These are phyloP conservation scores for Lates calcarifer DNA, from an alignment of 2,113 vertebrate species.

Conservation along the genomic window DNA sequence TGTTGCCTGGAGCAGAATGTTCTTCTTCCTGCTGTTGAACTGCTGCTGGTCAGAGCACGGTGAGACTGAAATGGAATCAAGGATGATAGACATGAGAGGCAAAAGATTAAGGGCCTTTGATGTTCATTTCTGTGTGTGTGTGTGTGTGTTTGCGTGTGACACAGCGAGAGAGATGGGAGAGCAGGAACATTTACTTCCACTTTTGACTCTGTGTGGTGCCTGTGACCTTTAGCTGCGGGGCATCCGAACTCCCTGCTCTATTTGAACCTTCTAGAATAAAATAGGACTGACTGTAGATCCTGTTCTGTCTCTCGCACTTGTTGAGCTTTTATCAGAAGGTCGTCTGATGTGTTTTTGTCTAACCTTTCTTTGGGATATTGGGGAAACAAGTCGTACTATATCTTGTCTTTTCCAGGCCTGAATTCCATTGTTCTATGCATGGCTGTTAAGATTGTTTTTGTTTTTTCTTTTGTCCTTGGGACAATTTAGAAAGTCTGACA, in stretches of 20 bases:
- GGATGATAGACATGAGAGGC: constrained; percentile 56
- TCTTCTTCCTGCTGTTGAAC: constrained; percentile 40
- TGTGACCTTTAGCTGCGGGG: constrained; percentile 66
- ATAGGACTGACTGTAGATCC: constrained; percentile 7
- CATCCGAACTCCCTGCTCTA: constrained; percentile 48
- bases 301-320: background rate
- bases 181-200: constrained; percentile 40
- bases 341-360: constrained; percentile 19
- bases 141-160: constrained; percentile 9
- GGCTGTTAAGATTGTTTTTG: too few relatives aligned
- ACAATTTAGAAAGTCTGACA: too few relatives aligned
- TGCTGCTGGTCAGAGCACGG: constrained; percentile 35
- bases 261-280: constrained; percentile 50
- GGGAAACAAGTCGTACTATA: background rate
- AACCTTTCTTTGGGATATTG: background rate
- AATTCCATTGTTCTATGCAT: too few relatives aligned
- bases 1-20: constrained; percentile 55
- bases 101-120: constrained; percentile 65
- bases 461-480: too few relatives aligned
- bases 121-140: constrained; percentile 33
- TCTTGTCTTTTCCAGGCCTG: background rate
- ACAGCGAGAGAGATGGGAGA: background rate
- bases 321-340: constrained; percentile 15
- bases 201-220: constrained; percentile 57
- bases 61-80: constrained; percentile 45